Evolutionary conservation across 2,113 vertebrate species (phyloP), one percentile per base, ranked within the genome.

Genomic region (Paedocypris sp.): DNA sequence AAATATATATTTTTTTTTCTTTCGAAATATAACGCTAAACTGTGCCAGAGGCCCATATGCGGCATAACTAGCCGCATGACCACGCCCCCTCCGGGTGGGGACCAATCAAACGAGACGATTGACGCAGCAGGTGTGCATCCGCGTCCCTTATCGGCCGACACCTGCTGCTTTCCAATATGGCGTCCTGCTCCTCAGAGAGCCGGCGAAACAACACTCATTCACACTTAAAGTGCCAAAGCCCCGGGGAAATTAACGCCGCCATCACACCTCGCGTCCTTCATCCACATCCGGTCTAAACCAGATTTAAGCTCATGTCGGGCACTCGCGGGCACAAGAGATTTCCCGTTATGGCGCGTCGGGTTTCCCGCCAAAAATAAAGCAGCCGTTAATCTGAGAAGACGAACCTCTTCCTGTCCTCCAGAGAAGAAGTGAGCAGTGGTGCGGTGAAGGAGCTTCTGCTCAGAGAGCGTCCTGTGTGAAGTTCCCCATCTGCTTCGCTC

Each of bases 131-230:
- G 73, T 64, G 67, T 41, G 52, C 67, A 61, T 64, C 47, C 70
- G 62, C 67, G 69, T 73, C 73, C 69, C 67, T 71, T 10, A 75
- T 72, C 76, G 77, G 69, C 73, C 61, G 69, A 66, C 79, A 81
- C 81, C 79, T 75, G 82, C 82, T 84, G 81, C 74, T 82, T 72
- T 73, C 73, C 83, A 84, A 80, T 80, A 84, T 85, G 84, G 72
- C 81, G 69, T 77, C 74, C 78, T 72, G 63, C 70, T 75, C 72
- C 78, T 79, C 67, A 35, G 72, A 46, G 75, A 20, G 64, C 36
- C 58, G 67, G 74, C 80, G 80, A 81, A 81, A 80, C 66, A 67
- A 20, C 74, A 76, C 76, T 80, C 80, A 82, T 79, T 82, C 75
- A 70, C 67, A 77, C 78, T 78, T 77, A 47, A 45, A 39, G 56